phyloP scores from a whole-genome alignment of 2,113 vertebrate species.

The Bos javanicus region DNA sequence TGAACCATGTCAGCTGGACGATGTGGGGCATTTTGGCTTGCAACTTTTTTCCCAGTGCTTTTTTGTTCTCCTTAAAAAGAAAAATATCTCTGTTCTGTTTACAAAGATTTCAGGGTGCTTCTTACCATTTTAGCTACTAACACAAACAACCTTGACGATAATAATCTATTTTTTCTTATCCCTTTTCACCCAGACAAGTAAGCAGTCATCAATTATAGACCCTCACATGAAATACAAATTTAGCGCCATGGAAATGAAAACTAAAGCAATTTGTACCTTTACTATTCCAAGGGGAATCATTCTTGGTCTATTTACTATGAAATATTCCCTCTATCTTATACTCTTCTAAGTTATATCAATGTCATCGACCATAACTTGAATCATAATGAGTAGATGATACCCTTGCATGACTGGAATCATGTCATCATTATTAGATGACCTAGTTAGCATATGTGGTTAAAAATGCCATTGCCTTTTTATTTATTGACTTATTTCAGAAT shows the following conservation, averaged over 20 bases:
- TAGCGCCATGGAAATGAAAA: conserved; percentile 81
- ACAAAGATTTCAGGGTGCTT: conserved; percentile 68
- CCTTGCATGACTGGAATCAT: conserved; percentile 66
- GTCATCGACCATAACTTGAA: conserved; percentile 76
- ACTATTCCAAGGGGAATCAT: conserved; percentile 80
- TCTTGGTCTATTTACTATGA: conserved; percentile 78
- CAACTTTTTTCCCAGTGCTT: conserved; percentile 54
- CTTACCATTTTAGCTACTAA: conserved; percentile 78
- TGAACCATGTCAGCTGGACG: conserved; percentile 45
- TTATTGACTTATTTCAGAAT: conserved; percentile 66
- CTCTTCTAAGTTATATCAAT: conserved; percentile 81
- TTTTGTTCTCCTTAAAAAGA: conserved; percentile 70
- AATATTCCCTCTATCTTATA: conserved; percentile 79
- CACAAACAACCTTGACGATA: conserved; percentile 80
- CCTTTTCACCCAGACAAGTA: conserved; percentile 75
- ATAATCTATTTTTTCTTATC: conserved; percentile 76
- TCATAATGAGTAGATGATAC: conserved; percentile 73
- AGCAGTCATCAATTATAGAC: conserved; percentile 80
- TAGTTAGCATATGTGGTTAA: conserved; percentile 77
- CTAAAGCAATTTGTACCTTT: conserved; percentile 84
- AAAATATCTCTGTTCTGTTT: conserved; percentile 70
- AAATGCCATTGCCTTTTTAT: conserved; percentile 68
- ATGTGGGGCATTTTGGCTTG: conserved; percentile 64
- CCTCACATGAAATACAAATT: conserved; percentile 82
- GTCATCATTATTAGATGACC: conserved; percentile 72